phyloP scores from a whole-genome alignment of 2,888 invertebrate genomes.

The Synergus itoensis region DNA sequence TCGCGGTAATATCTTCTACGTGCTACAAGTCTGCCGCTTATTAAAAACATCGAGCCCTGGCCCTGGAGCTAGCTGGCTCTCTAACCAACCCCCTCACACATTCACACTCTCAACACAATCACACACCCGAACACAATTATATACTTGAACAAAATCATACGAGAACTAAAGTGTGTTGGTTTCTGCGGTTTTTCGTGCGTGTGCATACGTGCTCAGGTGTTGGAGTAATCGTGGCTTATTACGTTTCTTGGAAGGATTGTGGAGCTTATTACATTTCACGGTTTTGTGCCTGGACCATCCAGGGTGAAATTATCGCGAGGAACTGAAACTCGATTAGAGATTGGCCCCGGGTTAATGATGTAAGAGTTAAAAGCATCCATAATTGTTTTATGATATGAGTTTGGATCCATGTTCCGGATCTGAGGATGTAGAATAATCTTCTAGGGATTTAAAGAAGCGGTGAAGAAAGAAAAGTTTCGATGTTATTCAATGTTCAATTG shows the following conservation, averaged over 20 bases:
- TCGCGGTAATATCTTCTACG: slow-evolving; percentile 73
- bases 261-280: slow-evolving; percentile 65
- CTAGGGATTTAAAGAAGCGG: too few relatives aligned
- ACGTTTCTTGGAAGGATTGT: slow-evolving; percentile 57
- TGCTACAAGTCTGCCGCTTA: slow-evolving; percentile 74
- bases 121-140: slow-evolving; percentile 50
- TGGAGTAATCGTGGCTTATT: slow-evolving; percentile 67
- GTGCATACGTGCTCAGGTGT: slow-evolving; percentile 54
- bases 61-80: slow-evolving; percentile 48
- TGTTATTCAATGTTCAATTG: neutral
- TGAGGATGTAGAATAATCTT: neutral
- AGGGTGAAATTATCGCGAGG: slow-evolving; percentile 23
- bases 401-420: neutral
- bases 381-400: neutral
- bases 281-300: slow-evolving; percentile 52
- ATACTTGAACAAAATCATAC: slow-evolving; percentile 51
- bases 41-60: slow-evolving; percentile 74
- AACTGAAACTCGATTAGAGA: slow-evolving; percentile 7
- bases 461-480: neutral
- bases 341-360: slow-evolving; percentile 29
- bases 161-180: slow-evolving; percentile 55
- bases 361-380: slow-evolving; percentile 36
- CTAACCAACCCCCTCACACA: slow-evolving; percentile 48
- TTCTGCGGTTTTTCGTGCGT: slow-evolving; percentile 51
- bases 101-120: slow-evolving; percentile 54